Evolutionary conservation across 2,797 vertebrate genomes (phyloP), one percentile per base, ranked within the genome.

Genomic region (Eurystomus glaucurus): DNA sequence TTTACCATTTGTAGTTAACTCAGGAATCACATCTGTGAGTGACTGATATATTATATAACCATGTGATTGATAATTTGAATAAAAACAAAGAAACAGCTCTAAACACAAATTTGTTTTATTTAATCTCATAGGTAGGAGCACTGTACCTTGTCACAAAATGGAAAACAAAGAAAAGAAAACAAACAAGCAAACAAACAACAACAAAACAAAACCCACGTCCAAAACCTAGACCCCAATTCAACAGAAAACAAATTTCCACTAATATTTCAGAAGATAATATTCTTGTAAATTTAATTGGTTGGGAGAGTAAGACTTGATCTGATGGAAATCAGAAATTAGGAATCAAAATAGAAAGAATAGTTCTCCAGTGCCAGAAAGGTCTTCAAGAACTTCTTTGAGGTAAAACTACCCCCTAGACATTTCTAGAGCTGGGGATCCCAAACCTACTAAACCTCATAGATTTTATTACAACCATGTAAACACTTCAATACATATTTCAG

Each of bases 131-230:
- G 10, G 7, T 14, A 64, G 14, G 26, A 25, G 4, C 20, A 33
- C 14, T 14, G 6, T 41, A 39, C 22, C 8, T 46, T 33, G 13
- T 35, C 33, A 55, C 0, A 2, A 48, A 41, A 87, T 18, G 33
- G 20, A 55, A 64, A 16, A 33, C 1, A 70, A 29, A 52, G 11
- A 16, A 4, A 2, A 1, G 15, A 4, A 11, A 23, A 43, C 7
- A 37, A 31, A n/a, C 3, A 37, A 31, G 26, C 3, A 29, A 17
- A 4, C 18, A 9, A 7, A 6, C 37, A 10, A 10, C 37, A 37
- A 37, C 37, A 28, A 17, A 21, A 23, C 72, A 45, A 17, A 8
- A 2, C 11, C 14, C n/a, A 39, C n/a, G 7, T 8, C 22, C 14
- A 45, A 74, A 33, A 25, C 15, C 19, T 65, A 33, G 14, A 64